A percentile compares a stretch with the other conserved stretches of the same genome.
Conservation (phyloP, 2,888 invertebrate genomes). For the Eupithecia insigniata region DNA sequence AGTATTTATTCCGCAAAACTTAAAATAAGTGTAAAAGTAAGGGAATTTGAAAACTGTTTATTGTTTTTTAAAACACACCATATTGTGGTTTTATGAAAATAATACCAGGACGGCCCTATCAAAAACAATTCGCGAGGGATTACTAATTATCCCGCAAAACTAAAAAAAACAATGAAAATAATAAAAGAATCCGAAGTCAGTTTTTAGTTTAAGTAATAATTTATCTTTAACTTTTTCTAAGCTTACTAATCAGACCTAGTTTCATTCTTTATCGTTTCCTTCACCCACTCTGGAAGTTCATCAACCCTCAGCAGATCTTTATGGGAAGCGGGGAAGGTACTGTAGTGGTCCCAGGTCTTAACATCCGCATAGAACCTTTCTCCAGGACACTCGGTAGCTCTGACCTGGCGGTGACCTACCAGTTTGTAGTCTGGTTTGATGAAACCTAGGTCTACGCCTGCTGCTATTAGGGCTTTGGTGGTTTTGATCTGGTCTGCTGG, state of each 20-base stretch:
- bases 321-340: conserved; percentile 57
- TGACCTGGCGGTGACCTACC: conserved; percentile 59
- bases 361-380: conserved; percentile 84
- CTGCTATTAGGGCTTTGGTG: conserved; percentile 84
- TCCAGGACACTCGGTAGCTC: conserved; percentile 87
- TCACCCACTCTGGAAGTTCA: conserved; percentile 50
- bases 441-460: conserved; percentile 85
- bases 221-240: no score
- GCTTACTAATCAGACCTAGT: conserved; percentile 12
- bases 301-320: conserved; percentile 53
- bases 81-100: no score
- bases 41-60: no score
- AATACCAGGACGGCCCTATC: no score
- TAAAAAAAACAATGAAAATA: no score
- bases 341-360: conserved; percentile 83
- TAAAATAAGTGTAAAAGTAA: no score
- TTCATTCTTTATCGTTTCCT: conserved; percentile 35
- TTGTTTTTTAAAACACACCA: no score
- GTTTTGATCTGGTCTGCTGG: conserved; percentile 84
- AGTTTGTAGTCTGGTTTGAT: conserved; percentile 69
- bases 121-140: no score
- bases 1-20: no score
- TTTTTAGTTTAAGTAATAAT: no score
- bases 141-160: no score
- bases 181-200: no score